These are phyloP conservation scores for Huso huso DNA, from an alignment of 2,797 vertebrate species.

Conservation along the genomic window DNA sequence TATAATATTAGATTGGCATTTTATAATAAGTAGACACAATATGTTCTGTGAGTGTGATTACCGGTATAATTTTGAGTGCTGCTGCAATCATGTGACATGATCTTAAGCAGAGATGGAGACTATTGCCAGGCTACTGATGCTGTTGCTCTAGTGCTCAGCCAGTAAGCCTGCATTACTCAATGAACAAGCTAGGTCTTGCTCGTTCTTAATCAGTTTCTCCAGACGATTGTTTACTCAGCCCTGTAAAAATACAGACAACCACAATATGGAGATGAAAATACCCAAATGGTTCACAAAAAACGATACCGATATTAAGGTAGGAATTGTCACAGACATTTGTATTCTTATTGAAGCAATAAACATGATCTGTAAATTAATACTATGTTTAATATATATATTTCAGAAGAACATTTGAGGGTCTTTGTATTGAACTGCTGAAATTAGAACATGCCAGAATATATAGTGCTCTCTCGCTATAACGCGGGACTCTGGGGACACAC, in stretches of 20 bases:
- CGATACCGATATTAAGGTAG: conserved; percentile 40
- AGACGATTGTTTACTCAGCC: conserved; percentile 3
- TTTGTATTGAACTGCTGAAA: too few relatives aligned
- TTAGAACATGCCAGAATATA: background rate
- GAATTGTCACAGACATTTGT: conserved; percentile 5
- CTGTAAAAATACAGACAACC: background rate
- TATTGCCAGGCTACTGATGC: conserved; percentile 46
- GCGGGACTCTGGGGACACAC: too few relatives aligned
- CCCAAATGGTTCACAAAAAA: conserved; percentile 42
- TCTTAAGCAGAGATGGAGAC: background rate
- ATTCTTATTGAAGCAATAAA: background rate
- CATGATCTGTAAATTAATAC: background rate
- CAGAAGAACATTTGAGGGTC: too few relatives aligned
- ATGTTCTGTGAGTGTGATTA: background rate
- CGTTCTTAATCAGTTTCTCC: background rate
- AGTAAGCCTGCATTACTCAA: conserved; percentile 33
- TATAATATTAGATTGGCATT: background rate
- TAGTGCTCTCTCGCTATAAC: too few relatives aligned
- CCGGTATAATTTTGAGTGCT: background rate
- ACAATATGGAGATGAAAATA: conserved; percentile 36
- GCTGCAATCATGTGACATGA: background rate
- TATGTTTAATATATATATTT: background rate
- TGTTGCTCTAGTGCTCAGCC: conserved; percentile 24
- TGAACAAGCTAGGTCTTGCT: conserved; percentile 20
- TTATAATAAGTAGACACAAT: too few relatives aligned